A percentile compares a stretch with the other conserved stretches of the same genome.
phyloP scores from a whole-genome alignment of 2,113 vertebrate species.

The Asarcornis scutulata region DNA sequence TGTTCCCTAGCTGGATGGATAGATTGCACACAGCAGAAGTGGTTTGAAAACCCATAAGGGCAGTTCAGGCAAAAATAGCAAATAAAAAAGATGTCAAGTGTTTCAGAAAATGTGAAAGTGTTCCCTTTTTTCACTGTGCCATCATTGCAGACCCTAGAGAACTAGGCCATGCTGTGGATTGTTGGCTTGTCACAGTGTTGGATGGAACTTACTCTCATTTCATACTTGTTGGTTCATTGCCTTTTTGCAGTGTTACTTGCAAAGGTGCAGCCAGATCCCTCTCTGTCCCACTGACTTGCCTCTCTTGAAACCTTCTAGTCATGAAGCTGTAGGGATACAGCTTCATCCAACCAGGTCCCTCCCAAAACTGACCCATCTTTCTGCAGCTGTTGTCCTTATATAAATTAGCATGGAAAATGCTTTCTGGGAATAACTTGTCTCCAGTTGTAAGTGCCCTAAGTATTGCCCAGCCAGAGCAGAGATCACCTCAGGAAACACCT shows the following conservation, averaged over 20 bases:
- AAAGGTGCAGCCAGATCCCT: not conserved
- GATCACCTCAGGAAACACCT: not conserved
- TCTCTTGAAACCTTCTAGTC: not conserved
- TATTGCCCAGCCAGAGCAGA: not conserved
- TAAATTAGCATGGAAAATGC: not conserved
- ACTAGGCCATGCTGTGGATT: not conserved
- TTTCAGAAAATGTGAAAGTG: not conserved
- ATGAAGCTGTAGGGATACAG: not conserved
- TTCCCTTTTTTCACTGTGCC: not conserved
- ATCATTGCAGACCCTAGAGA: not conserved
- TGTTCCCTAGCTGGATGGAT: not conserved
- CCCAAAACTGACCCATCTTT: not conserved
- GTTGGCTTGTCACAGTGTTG: not conserved
- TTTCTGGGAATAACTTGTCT: not conserved
- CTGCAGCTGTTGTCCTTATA: not conserved
- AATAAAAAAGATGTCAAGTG: not conserved
- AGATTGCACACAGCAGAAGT: not conserved
- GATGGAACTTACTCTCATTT: not conserved
- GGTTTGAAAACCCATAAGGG: not conserved
- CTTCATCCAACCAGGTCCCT: not conserved
- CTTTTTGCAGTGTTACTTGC: not conserved
- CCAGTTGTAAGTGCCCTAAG: not conserved
- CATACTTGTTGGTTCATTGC: not conserved
- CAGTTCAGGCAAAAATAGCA: not conserved
- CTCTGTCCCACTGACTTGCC: not conserved